Base-by-base conservation (phyloP, 2,797 vertebrate species). In the Antrozous pallidus region DNA sequence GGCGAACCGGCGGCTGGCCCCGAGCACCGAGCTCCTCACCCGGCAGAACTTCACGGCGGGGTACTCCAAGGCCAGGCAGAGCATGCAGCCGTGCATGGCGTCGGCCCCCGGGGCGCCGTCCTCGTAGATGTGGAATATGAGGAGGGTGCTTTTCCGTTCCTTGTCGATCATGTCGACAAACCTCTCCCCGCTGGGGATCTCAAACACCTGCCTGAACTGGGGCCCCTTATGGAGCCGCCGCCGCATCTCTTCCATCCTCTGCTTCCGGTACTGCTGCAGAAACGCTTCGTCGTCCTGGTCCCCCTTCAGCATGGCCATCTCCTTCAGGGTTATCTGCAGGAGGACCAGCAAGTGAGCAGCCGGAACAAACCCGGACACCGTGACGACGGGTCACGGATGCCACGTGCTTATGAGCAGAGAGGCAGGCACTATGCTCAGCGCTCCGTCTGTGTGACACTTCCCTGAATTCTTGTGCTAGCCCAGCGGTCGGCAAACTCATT, bases 71-170 rank as follows among this genome's bases (percentile, higher is more conserved):
- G 99, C 99, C 96, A 99, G 98, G 94, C 99, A 99, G 96, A 99
- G 93, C 98, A 99, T 98, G 96, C 99, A 99, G 96, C 99, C 99
- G 0, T 98, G 98, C 98, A 99, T 99, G 97, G 99, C 98, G 33
- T 99, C 99, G 0, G 99, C 99, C 67, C 99, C 99, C 0, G 98
- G 98, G 71, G 99, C 97, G 0, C 99, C 98, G 0, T 98, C 98
- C 97, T 99, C 99, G 1, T 99, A 99, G 97, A 99, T 99, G 95
- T 99, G 99, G 96, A 99, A 99, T 98, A 99, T 97, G 89, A 99
- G 99, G 97, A 99, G 98, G 0, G 99, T 99, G 98, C 97, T 98
- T 96, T 98, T 99, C 94, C 98, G 99, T 95, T 99, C 99, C 91
- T 99, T 98, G 96, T 99, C 99, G 40, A 99, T 97, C 0, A 99